Base-by-base conservation (phyloP, 2,797 vertebrate genomes). In the Myotis vivesi region DNA sequence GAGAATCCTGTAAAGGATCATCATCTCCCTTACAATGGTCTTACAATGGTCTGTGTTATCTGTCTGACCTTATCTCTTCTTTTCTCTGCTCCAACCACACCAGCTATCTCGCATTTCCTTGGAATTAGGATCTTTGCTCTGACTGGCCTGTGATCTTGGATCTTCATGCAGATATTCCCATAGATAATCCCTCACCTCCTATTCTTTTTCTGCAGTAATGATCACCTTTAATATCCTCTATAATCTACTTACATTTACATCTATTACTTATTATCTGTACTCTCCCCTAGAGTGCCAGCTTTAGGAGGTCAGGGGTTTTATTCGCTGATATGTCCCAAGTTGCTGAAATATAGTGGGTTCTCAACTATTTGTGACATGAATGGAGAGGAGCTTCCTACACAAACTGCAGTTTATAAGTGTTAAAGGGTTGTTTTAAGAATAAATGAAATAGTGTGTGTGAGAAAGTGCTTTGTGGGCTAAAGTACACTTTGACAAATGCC, bases 171-270 rank as follows among this genome's bases (percentile, higher is more conserved):
- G 25, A 38, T 12, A 53, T 17, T 9, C 6, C 36, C 6, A 4
- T 16, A 30, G 28, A 33, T 72, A 53, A 73, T 12, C 28, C n/a
- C 30, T 96, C 6, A 53, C n/a, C 36, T 66, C 57, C 30, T 81
- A 92, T 73, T 66, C 41, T 87, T 62, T 91, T 76, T 62, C 72
- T 96, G 68, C 59, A 90, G 28, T 30, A 90, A 71, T 46, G n/a
- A 85, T 84, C 8, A 59, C 49, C 19, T 30, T 76, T 53, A 85
- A 92, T 12, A 46, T 87, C 36, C 19, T 30, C 9, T 55, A 20
- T 66, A 89, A 64, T 53, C 36, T 44, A 79, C 36, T 59, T 72
- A 22, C 49, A 94, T 82, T 89, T 62, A 59, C 25, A 36, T 84
- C 30, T 85, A 25, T 81, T 66, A 62, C 30, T 90, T 81, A 77